These are phyloP conservation scores for Agrilus cyanescens DNA, from an alignment of 2,888 invertebrate genomes.

Conservation along the genomic window DNA sequence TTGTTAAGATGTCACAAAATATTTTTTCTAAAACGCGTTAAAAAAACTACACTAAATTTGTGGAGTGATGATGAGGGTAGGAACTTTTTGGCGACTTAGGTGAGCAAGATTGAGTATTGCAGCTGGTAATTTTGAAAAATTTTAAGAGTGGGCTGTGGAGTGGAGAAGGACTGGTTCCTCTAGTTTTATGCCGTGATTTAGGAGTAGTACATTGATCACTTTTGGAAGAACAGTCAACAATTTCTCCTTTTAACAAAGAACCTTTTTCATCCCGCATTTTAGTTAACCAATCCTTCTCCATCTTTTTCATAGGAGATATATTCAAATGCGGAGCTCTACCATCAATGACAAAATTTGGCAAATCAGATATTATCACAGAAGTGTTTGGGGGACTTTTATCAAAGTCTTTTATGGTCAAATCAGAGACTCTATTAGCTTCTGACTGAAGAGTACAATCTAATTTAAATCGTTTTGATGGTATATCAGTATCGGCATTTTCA, in stretches of 20 bases:
- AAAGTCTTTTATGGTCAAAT: too few species aligned
- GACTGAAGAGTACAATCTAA: too few species aligned
- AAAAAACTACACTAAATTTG: too few species aligned
- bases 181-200: slow-evolving; percentile 4
- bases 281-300: slow-evolving; percentile 62
- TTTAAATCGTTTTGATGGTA: too few species aligned
- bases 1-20: too few species aligned
- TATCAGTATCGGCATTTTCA: too few species aligned
- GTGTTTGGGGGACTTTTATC: not conserved
- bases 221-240: slow-evolving; percentile 23
- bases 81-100: slow-evolving; percentile 10
- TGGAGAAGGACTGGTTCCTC: slow-evolving; percentile 3
- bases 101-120: slow-evolving; percentile 3
- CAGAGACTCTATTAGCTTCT: too few species aligned
- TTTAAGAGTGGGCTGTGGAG: slow-evolving; percentile 17
- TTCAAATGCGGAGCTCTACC: slow-evolving; percentile 67
- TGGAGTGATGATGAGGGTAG: too few species aligned
- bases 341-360: slow-evolving; percentile 66
- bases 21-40: too few species aligned
- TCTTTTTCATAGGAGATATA: slow-evolving; percentile 57
- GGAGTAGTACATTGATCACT: slow-evolving; percentile 14
- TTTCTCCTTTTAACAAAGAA: slow-evolving; percentile 22
- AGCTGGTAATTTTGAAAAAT: slow-evolving; percentile 20
- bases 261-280: slow-evolving; percentile 46
- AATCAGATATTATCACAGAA: slow-evolving; percentile 32